phyloP scores from a whole-genome alignment of 2,113 vertebrate genomes.

The Antechinus stuartii region DNA sequence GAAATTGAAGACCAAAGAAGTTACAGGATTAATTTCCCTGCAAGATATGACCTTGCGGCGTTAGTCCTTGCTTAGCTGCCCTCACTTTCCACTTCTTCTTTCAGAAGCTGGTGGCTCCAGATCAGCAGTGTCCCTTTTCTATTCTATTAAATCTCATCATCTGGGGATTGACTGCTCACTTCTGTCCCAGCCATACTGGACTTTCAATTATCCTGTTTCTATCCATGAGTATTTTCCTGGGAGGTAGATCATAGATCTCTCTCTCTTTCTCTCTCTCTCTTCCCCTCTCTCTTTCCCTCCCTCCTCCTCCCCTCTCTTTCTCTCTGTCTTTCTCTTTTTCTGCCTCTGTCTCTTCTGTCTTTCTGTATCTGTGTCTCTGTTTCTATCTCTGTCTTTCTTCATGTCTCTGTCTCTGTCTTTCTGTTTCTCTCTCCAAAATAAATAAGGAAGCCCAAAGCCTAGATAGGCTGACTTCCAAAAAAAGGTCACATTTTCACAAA shows the following conservation, averaged over 20 bases:
- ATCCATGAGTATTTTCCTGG: constrained; percentile 16
- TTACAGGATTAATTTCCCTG: background rate
- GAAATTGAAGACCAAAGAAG: background rate
- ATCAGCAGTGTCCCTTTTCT: background rate
- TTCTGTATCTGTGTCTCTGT: background rate
- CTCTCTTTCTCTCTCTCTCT: background rate
- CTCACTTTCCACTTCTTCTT: accelerated
- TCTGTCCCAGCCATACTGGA: background rate
- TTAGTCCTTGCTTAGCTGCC: background rate
- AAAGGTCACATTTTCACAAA: constrained; percentile 57
- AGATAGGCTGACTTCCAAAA: constrained; percentile 56
- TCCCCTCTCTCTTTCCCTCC: no score
- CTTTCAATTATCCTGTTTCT: background rate
- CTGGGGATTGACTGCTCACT: background rate
- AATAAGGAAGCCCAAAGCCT: constrained; percentile 22
- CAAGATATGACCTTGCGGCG: background rate
- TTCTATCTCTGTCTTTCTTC: accelerated
- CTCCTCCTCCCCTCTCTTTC: no score
- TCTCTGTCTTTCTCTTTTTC: no score
- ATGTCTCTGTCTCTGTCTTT: background rate
- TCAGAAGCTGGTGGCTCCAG: accelerated
- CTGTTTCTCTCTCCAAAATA: background rate
- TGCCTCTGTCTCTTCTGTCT: background rate
- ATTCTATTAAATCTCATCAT: accelerated
- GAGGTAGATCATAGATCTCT: background rate